These are phyloP conservation scores for Leptinotarsa texana DNA, from an alignment of 1,140 invertebrate species.

Conservation along the genomic window DNA sequence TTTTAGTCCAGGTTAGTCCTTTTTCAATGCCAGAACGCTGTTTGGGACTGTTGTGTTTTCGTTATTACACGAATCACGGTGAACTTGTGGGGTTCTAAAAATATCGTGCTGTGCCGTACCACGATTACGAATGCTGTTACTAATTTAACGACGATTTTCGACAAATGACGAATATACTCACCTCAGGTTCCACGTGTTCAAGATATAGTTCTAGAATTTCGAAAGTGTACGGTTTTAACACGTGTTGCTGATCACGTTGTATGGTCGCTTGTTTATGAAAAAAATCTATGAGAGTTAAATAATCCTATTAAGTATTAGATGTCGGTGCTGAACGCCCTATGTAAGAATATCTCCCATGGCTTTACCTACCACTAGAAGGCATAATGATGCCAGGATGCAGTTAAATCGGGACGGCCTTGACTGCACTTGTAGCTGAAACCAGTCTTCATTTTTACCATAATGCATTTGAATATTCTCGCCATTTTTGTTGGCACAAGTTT, in stretches of 20 bases:
- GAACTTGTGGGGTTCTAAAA: slow-evolving; percentile 15
- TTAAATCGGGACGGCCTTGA: slow-evolving; percentile 42
- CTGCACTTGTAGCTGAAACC: slow-evolving; percentile 39
- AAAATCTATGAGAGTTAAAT: slow-evolving; percentile 1
- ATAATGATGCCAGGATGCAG: slow-evolving; percentile 20
- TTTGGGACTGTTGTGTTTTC: neutral
- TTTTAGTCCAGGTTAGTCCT: neutral
- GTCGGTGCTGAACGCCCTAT: neutral
- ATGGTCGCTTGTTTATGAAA: slow-evolving; percentile 18
- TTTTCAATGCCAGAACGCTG: neutral
- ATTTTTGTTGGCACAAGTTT: neutral
- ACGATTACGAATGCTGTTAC: slow-evolving; percentile 12
- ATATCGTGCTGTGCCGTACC: slow-evolving; percentile 19
- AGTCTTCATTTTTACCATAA: slow-evolving; percentile 35
- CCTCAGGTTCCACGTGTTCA: slow-evolving; percentile 3
- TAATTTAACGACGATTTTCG: slow-evolving; percentile 20
- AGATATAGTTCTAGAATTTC: neutral
- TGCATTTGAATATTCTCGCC: neutral
- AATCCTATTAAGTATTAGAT: slow-evolving; percentile 14
- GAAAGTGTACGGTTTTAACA: slow-evolving; percentile 25
- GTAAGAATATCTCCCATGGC: neutral
- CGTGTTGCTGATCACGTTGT: slow-evolving; percentile 40
- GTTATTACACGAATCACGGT: slow-evolving; percentile 8
- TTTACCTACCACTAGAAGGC: neutral
- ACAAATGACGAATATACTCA: slow-evolving; percentile 9